These are phyloP conservation scores for Conus ventricosus DNA, from an alignment of 1,140 invertebrate genomes.

Conservation along the genomic window DNA sequence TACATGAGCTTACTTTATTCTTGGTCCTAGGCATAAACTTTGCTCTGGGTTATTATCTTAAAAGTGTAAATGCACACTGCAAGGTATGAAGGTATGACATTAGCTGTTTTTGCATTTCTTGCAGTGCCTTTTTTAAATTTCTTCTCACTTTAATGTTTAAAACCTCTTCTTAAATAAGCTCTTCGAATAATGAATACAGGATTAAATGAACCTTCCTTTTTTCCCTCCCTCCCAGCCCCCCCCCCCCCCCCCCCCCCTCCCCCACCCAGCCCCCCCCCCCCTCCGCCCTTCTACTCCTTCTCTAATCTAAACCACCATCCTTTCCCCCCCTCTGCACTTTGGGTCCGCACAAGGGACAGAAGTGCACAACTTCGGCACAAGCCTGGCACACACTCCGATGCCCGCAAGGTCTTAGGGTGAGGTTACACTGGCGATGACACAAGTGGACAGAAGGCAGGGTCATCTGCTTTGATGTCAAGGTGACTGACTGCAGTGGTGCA, in stretches of 20 bases:
- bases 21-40: too few relatives aligned
- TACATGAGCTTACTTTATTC: too few relatives aligned
- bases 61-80: too few relatives aligned
- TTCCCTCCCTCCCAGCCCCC: neutral
- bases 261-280: neutral
- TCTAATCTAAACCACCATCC: neutral
- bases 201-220: too few relatives aligned
- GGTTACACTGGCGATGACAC: neutral
- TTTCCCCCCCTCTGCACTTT: neutral
- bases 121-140: too few relatives aligned
- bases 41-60: too few relatives aligned
- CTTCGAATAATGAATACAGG: too few relatives aligned
- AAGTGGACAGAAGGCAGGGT: neutral
- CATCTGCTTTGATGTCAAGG: neutral
- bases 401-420: slow-evolving; percentile 1
- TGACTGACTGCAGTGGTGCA: neutral
- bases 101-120: too few relatives aligned
- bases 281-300: neutral
- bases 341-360: slow-evolving; percentile 5
- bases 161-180: too few relatives aligned
- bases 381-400: neutral
- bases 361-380: neutral
- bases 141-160: too few relatives aligned
- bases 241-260: too few relatives aligned
- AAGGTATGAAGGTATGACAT: too few relatives aligned